Percentiles rank a stretch among this genome's conserved stretches.
Evolutionary conservation across 2,113 vertebrate species (phyloP).

Genomic region (Setophaga coronata): DNA sequence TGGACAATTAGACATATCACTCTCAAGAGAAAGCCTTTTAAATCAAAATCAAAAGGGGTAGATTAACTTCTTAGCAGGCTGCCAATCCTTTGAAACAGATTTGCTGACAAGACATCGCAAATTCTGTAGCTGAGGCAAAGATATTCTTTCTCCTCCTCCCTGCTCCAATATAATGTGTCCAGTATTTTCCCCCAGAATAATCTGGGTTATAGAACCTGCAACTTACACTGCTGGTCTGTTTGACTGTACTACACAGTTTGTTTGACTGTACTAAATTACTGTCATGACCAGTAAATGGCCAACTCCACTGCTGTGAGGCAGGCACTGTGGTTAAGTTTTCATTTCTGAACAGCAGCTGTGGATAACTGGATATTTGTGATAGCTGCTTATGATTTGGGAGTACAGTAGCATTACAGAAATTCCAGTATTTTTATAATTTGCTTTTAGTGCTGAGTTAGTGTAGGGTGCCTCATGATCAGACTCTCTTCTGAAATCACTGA

Average conservation of each 20-base stretch:
- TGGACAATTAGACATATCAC: not conserved
- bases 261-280: not conserved
- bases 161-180: not conserved
- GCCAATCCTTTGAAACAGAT: not conserved
- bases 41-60: not conserved
- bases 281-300: not conserved
- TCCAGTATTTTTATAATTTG: not conserved
- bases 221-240: not conserved
- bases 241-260: not conserved
- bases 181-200: not conserved
- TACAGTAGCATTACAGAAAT: not conserved
- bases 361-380: not conserved
- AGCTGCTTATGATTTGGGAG: not conserved
- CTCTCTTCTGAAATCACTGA: not conserved
- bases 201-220: not conserved
- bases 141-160: not conserved
- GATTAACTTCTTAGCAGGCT: not conserved
- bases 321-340: not conserved
- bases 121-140: not conserved
- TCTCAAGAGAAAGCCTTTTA: not conserved
- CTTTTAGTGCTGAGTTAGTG: not conserved
- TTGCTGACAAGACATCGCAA: not conserved
- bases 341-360: not conserved
- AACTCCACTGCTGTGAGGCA: not conserved
- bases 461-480: not conserved